phyloP scores from a whole-genome alignment of 2,113 vertebrate species.

The Gavialis gangeticus region DNA sequence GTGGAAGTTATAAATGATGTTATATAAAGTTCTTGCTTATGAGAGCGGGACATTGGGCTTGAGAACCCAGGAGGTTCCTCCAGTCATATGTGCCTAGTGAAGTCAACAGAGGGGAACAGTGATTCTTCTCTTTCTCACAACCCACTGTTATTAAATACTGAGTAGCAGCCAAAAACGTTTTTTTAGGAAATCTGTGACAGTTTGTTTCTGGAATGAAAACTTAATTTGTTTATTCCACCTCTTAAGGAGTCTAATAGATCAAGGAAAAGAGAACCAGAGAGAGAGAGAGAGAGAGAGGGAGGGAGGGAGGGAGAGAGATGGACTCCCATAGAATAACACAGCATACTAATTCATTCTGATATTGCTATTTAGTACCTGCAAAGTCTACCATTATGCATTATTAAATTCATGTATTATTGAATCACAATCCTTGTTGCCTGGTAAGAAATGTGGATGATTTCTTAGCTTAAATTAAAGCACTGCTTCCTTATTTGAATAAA shows the following conservation, averaged over 20 bases:
- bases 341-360: slow-evolving; percentile 76
- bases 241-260: not conserved
- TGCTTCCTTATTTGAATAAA: slow-evolving; percentile 87
- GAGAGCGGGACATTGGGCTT: not conserved
- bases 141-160: not conserved
- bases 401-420: slow-evolving; percentile 90
- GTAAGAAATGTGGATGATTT: slow-evolving; percentile 86
- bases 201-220: not conserved
- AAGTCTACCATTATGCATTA: slow-evolving; percentile 85
- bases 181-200: not conserved
- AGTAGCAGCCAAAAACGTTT: not conserved
- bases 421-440: slow-evolving; percentile 82
- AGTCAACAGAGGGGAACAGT: not conserved
- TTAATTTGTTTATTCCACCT: slow-evolving; percentile 16
- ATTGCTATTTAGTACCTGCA: slow-evolving; percentile 84
- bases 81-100: not conserved
- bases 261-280: slow-evolving; percentile 51
- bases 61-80: not conserved
- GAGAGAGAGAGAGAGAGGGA: not conserved
- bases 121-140: not conserved
- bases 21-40: not conserved
- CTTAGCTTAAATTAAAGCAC: slow-evolving; percentile 85
- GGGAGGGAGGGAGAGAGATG: not conserved
- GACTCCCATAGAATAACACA: slow-evolving; percentile 44
- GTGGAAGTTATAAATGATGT: not conserved